Conservation (phyloP, 2,797 vertebrate species). For the Taenioides sp. region DNA sequence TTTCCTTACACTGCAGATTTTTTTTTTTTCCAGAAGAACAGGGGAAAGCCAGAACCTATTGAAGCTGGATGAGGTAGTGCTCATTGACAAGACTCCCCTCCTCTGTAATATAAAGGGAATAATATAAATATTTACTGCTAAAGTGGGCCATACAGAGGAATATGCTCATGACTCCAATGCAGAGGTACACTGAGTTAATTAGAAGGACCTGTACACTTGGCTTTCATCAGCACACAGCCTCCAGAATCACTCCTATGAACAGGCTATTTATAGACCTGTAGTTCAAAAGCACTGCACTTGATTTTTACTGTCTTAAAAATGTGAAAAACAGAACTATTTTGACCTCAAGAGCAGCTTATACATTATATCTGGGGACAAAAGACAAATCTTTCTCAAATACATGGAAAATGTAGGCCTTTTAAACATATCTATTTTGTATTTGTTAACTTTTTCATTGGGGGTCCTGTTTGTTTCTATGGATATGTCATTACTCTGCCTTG, state of each 20-base stretch:
- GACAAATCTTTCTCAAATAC: no score
- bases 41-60: background rate
- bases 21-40: background rate
- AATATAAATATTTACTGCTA: conserved; percentile 19
- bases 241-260: conserved; percentile 10
- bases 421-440: no score
- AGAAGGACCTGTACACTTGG: conserved; percentile 34
- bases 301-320: no score
- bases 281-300: background rate
- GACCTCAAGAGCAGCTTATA: no score
- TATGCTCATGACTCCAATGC: conserved; percentile 15
- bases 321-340: no score
- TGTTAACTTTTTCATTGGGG: no score
- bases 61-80: background rate
- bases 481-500: no score
- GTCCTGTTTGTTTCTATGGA: no score
- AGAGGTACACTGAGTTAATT: conserved; percentile 31
- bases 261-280: conserved; percentile 3
- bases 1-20: background rate
- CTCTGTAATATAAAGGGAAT: conserved; percentile 58
- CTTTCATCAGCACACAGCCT: conserved; percentile 45
- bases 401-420: no score
- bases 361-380: no score
- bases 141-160: conserved; percentile 29
- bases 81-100: background rate